Conservation (phyloP, 2,113 vertebrate genomes). For the Lampris incognitus region DNA sequence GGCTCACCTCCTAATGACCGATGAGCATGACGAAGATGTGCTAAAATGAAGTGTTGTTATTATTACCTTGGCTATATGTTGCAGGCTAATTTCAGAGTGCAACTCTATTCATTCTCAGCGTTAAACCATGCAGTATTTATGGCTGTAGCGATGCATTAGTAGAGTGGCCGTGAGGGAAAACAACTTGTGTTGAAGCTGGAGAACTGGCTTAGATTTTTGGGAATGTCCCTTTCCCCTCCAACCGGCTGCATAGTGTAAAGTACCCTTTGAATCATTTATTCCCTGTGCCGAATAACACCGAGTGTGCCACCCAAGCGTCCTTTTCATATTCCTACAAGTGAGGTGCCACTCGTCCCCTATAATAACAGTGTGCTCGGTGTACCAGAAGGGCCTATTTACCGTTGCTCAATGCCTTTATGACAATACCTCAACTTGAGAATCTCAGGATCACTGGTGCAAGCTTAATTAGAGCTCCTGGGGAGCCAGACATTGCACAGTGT, state of each 20-base stretch:
- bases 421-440: conserved; percentile 83
- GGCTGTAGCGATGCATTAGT: not conserved
- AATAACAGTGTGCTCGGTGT: conserved; percentile 87
- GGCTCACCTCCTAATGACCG: too few relatives aligned
- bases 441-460: conserved; percentile 83
- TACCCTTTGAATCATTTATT: conserved; percentile 81
- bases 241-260: conserved; percentile 73
- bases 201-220: conserved; percentile 53
- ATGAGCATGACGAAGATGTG: too few relatives aligned
- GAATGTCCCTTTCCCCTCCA: conserved; percentile 63
- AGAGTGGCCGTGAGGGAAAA: conserved; percentile 1
- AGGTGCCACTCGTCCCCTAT: conserved; percentile 85
- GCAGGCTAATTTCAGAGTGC: not conserved
- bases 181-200: conserved; percentile 29
- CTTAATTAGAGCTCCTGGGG: conserved; percentile 85
- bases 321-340: conserved; percentile 83
- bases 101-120: not conserved
- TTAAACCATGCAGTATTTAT: conserved; percentile 18
- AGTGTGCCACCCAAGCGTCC: conserved; percentile 86
- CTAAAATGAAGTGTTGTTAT: too few relatives aligned
- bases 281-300: conserved; percentile 71
- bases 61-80: too few relatives aligned
- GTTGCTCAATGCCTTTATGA: conserved; percentile 85
- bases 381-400: conserved; percentile 88
- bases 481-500: conserved; percentile 80